Base-by-base conservation (phyloP, 2,113 vertebrate species). In the Eurystomus gularis region DNA sequence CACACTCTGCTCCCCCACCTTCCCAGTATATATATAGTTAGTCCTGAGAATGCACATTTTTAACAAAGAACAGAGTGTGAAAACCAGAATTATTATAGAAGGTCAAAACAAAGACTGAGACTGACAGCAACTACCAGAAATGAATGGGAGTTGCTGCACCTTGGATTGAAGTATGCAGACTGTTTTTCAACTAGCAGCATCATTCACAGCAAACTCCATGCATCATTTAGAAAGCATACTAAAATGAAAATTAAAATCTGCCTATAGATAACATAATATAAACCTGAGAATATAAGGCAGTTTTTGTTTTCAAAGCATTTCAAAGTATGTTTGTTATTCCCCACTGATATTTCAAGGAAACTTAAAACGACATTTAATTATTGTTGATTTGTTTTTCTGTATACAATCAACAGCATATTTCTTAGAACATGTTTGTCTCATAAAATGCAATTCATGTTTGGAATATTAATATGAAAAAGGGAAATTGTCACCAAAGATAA, bases 381-480 rank as follows among this genome's bases (percentile, higher is more conserved):
- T n/a, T 78, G 65, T n/a, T 97, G 81, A 96, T 93, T 96, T 95
- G 69, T 90, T 94, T 96, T 94, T 87, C 94, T 93, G 44, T 92
- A 82, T 88, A 95, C 79, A 96, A 95, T 95, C 86, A 96, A 88
- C 90, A 90, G 65, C 58, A 68, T 83, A 93, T 93, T 96, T 96
- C 87, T 95, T 90, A 78, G 86, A 97, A 95, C 0, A 3, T 49
- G 60, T 92, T 95, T 91, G 65, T 51, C 52, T 95, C 65, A 82
- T 90, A 84, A 94, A 90, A 84, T 65, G 44, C 3, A 86, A 64
- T 73, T 91, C 84, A 82, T 64, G 42, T 46, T 88, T 84, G 60
- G 82, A 93, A 96, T 94, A 81, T 65, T 94, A 91, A 96, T 78
- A 82, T 25, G 20, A 17, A 70, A 60, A 88, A 57, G n/a, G 39